Conservation (phyloP, 2,113 vertebrate genomes). For the Lipotes vexillifer region DNA sequence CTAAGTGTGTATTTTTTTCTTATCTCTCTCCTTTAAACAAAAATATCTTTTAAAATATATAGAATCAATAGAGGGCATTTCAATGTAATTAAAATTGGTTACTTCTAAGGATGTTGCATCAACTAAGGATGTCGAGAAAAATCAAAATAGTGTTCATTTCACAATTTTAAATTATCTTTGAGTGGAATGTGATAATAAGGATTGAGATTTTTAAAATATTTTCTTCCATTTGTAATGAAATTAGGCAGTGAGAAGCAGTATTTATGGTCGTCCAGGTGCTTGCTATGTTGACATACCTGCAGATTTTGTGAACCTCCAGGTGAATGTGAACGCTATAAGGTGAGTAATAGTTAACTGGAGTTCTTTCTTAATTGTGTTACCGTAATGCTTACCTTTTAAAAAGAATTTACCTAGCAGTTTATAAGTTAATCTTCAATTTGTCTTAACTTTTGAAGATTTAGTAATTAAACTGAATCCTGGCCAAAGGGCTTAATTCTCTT, state of each 20-base stretch:
- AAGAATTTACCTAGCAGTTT: neutral
- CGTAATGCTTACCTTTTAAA: neutral
- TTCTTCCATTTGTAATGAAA: conserved; percentile 24
- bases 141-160: conserved; percentile 11
- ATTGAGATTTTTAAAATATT: neutral
- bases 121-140: neutral
- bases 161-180: conserved; percentile 1
- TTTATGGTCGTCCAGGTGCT: conserved; percentile 93
- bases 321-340: conserved; percentile 87
- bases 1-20: neutral
- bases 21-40: neutral
- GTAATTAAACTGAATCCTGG: conserved; percentile 8
- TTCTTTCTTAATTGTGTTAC: neutral
- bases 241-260: conserved; percentile 93
- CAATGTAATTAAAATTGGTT: neutral
- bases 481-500: conserved; percentile 12
- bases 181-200: neutral
- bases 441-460: conserved; percentile 34
- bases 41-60: conserved; percentile 25
- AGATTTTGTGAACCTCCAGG: conserved; percentile 90
- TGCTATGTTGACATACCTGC: conserved; percentile 96
- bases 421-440: conserved; percentile 11
- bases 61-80: neutral
- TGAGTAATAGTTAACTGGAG: conserved; percentile 66
- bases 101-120: neutral